Base-by-base conservation (phyloP, 2,113 vertebrate genomes). In the Acrocephalus arundinaceus region DNA sequence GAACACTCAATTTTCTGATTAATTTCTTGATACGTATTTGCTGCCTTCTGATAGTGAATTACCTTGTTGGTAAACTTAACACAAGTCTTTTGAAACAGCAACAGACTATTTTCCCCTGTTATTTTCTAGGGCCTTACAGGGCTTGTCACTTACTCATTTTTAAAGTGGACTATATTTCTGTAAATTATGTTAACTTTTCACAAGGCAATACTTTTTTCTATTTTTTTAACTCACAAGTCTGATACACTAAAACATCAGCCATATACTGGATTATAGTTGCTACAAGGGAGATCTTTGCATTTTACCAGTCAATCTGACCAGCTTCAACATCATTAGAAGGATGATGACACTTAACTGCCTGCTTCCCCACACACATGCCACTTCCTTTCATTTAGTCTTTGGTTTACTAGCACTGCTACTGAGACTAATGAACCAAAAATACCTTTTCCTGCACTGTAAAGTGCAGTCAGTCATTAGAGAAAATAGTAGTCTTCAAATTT, bases 381-480 rank as follows among this genome's bases (percentile, higher is more conserved):
- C 43, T 35, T 91, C 43, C 54, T 71, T 83, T 90, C 19, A 77
- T 70, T 97, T 94, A 92, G 75, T 75, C 39, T 95, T 95, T 72
- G 66, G 63, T 97, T 97, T 97, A 96, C 92, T 93, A 89, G 70
- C 46, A 43, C 49, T 59, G 67, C 35, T 92, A 74, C 61, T 39
- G 74, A 93, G n/a, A 49, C 77, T 93, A 95, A 96, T 87, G 87
- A 97, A 94, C 51, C 30, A 76, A 96, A 95, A 95, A 82, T 52
- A 78, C 22, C 39, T 97, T 93, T 87, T 93, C 61, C 81, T 89
- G 63, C 45, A 91, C 46, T 96, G 84, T 76, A 68, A 94, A 71
- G 25, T 31, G 5, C 43, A 94, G 35, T 41, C 84, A 94, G 77
- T 37, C 62, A 65, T 57, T 59, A 87, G 66, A 52, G 82, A 93